A percentile compares a stretch with the other conserved stretches of the same genome.
Conservation (phyloP, 1,140 invertebrate genomes). For the Drosophila kohkoa region DNA sequence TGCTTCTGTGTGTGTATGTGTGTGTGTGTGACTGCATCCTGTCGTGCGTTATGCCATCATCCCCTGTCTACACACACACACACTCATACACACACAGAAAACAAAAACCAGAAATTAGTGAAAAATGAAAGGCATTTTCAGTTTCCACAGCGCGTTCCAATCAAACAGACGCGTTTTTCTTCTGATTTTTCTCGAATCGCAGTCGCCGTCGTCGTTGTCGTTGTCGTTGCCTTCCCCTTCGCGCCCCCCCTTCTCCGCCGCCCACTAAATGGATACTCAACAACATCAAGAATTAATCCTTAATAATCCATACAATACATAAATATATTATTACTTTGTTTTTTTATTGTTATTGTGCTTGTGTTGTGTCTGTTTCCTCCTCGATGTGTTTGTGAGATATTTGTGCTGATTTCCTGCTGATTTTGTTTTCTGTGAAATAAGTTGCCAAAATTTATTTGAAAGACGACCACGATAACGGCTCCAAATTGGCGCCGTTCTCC, state of each 20-base stretch:
- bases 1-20: constrained; percentile 20
- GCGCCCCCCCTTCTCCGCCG: too few relatives aligned
- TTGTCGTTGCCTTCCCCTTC: neutral
- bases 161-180: constrained; percentile 63
- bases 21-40: constrained; percentile 58
- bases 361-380: neutral
- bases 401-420: constrained; percentile 3
- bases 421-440: constrained; percentile 3
- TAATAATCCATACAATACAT: neutral
- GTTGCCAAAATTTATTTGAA: constrained; percentile 56
- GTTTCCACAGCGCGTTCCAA: constrained; percentile 66
- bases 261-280: neutral
- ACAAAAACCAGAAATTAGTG: constrained; percentile 62
- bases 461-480: constrained; percentile 62
- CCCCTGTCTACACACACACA: constrained; percentile 40
- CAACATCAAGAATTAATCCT: neutral
- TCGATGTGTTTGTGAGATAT: neutral
- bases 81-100: neutral
- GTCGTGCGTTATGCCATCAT: constrained; percentile 59
- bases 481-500: constrained; percentile 81
- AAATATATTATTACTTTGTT: neutral
- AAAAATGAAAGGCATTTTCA: constrained; percentile 76
- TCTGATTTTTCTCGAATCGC: neutral
- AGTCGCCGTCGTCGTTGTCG: neutral
- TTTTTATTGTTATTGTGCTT: neutral